Conservation (phyloP, 2,797 vertebrate genomes). For the Enteromius anoplus region DNA sequence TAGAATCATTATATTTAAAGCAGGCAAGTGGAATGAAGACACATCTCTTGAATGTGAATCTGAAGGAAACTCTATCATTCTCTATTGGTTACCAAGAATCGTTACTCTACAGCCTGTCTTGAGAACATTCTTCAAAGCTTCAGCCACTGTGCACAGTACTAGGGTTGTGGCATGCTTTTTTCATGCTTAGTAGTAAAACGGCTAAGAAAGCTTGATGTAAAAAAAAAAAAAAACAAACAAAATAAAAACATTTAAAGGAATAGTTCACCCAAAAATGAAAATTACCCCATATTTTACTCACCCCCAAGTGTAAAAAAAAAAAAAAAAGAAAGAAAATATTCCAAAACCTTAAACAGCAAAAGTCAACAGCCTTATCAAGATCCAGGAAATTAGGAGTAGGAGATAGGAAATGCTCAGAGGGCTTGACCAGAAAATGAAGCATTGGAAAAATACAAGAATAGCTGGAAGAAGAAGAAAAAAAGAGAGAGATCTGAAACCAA, state of each 20-base stretch:
- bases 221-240: too few species aligned
- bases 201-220: too few species aligned
- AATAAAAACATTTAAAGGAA: too few species aligned
- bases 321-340: too few species aligned
- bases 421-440: conserved; percentile 29
- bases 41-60: background rate
- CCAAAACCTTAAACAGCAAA: too few species aligned
- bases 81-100: background rate
- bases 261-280: too few species aligned
- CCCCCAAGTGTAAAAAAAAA: too few species aligned
- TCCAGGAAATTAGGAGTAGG: conserved; percentile 19
- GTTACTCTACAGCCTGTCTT: background rate
- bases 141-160: too few species aligned
- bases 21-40: background rate
- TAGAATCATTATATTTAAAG: background rate
- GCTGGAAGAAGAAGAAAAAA: conserved; percentile 13
- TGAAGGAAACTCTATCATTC: background rate
- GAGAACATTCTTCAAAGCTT: background rate
- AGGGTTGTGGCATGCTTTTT: too few species aligned
- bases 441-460: conserved; percentile 14
- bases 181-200: too few species aligned
- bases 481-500: conserved; percentile 23
- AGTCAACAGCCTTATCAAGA: too few species aligned
- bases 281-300: too few species aligned
- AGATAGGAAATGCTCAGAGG: conserved; percentile 7